Evolutionary conservation across 2,888 invertebrate species (phyloP), one percentile per base, ranked within the genome.

Genomic region (Operophtera brumata): DNA sequence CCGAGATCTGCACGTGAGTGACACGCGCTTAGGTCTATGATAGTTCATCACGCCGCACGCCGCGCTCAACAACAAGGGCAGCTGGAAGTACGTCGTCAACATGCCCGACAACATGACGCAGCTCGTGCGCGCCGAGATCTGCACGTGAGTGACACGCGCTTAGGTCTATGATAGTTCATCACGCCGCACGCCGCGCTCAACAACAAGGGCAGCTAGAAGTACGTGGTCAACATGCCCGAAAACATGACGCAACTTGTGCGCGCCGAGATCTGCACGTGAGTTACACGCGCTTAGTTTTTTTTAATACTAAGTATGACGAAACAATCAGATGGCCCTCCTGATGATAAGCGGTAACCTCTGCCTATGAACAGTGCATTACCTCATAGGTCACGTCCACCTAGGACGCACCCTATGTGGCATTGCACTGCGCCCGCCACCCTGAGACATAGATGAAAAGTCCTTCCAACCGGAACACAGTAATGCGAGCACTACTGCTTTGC

Each of bases 31-130:
- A n/a, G n/a, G n/a, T n/a, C n/a, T n/a, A n/a, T n/a, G n/a, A n/a
- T n/a, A 94, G 75, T 96, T 92, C 76, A 93, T 96, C 47, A 93
- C 93, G 70, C 97, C 97, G 0, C 93, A 94, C 67, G 96, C 96
- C 9, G 97, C 96, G 0, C 91, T 96, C 66, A 97, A 96, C 83
- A 95, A 93, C 77, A 89, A 92, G 75, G 96, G 97, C 52, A 94
- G 94, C 78, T 97, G 96, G 96, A 96, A 95, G 92, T 97, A 94
- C 83, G 94, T 97, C 48, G 96, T 96, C 57, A 97, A 97, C 80
- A 92, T 95, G 90, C 92, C 93, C 10, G 93, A 94, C 54, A 92
- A 93, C 62, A 92, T 93, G 82, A 93, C 96, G 36, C 97, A 97
- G 81, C 91, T 96, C 51, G 96, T 97, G 26, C 93, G 93, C 66